Evolutionary conservation across 2,888 invertebrate genomes (phyloP), one percentile per base, ranked within the genome.

Genomic region (Coecobrya sp.): DNA sequence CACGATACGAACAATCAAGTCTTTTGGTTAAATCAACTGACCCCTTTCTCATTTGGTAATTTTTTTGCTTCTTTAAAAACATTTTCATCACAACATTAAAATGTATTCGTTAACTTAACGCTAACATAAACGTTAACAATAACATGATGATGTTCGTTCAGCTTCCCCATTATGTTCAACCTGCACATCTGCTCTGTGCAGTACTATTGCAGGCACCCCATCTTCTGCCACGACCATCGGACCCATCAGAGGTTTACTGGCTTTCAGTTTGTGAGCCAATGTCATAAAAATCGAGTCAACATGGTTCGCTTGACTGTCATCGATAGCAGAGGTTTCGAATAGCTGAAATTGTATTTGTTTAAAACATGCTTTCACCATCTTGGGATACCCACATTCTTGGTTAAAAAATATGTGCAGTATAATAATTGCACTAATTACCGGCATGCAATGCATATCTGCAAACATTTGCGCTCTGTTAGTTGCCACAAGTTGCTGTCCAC

Each of bases 281-380:
- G 98, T 98, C 96, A 98, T 96, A 96, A 98, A 98, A 95, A 98
- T 98, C 0, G 97, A 97, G 95, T 98, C 98, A 65, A 98, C 97
- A 95, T 97, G 97, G 96, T 98, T 97, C 93, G 97, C 97, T 95
- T 97, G 97, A 0, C 97, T 96, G 95, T 98, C 97, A 94, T 97
- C 96, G 92, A 97, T 97, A 0, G 98, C 98, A 0, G 98, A 98
- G 10, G 98, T 98, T 96, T 98, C 98, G 96, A 98, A 98, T 90
- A 98, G 95, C 96, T 97, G 95, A 42, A 68, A 89, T 86, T 59
- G 73, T 86, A 36, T 89, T n/a, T n/a, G n/a, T n/a, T n/a, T n/a
- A 59, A 65, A 86, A 93, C 4, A 79, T 79, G 10, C 2, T 10
- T 19, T 1, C 11, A 79, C 22, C n/a, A n/a, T n/a, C n/a, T n/a